Conservation (phyloP, 1,140 invertebrate species). For the Drepana arcuata region DNA sequence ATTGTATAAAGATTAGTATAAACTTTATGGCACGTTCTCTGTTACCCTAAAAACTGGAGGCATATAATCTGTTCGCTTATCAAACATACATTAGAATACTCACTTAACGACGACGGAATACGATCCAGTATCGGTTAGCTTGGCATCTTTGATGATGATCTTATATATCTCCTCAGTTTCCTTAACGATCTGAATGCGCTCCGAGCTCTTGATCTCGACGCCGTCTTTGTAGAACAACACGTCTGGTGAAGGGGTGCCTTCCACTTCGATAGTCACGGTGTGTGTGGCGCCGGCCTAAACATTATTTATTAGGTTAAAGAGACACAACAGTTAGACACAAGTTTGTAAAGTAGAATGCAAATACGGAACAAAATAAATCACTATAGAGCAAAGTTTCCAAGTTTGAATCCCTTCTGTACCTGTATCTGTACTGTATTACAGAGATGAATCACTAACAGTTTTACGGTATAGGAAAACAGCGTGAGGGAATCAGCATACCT, state of each 20-base stretch:
- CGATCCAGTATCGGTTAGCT: constrained; percentile 90
- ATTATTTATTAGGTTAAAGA: no score
- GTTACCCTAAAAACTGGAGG: background rate
- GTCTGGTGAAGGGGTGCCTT: constrained; percentile 86
- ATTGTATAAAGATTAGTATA: no score
- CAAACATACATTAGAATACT: no score
- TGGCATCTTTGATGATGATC: constrained; percentile 86
- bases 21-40: no score
- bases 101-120: constrained; percentile 91
- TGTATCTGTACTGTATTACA: no score
- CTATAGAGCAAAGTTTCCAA: background rate
- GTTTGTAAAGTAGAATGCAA: no score
- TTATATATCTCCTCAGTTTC: constrained; percentile 78
- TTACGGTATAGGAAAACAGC: no score
- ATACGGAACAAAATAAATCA: constrained; percentile 2
- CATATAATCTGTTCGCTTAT: no score
- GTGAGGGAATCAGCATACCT: no score
- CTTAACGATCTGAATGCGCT: constrained; percentile 80
- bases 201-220: constrained; percentile 78
- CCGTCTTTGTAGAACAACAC: constrained; percentile 92
- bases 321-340: no score
- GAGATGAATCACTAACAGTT: no score
- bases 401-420: no score
- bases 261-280: constrained; percentile 84
- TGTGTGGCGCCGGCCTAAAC: constrained; percentile 72